phyloP scores from a whole-genome alignment of 2,113 vertebrate species.

The Odobenus rosmarus region DNA sequence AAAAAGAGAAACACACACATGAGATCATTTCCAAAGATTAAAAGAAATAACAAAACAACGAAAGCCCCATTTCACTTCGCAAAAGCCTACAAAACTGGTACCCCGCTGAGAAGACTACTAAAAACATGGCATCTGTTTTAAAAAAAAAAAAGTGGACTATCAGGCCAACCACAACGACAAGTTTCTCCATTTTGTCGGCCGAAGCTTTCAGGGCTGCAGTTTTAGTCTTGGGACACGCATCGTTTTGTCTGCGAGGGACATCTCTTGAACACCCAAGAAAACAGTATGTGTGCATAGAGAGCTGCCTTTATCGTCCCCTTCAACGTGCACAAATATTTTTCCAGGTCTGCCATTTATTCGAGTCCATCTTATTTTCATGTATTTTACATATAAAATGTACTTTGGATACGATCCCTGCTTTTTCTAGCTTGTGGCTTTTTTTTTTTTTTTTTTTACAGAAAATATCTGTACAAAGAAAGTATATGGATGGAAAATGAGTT shows the following conservation, averaged over 20 bases:
- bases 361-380: neutral
- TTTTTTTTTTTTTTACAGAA: neutral
- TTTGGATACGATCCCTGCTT: neutral
- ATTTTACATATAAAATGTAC: neutral
- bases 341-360: neutral
- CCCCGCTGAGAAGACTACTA: conserved; percentile 85
- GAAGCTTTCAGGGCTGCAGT: conserved; percentile 58
- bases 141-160: conserved; percentile 81
- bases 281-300: neutral
- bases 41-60: conserved; percentile 83
- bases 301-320: neutral
- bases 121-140: conserved; percentile 84
- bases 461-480: neutral
- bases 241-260: neutral
- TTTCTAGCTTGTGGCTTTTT: neutral
- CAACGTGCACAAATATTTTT: neutral
- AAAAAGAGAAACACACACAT: conserved; percentile 84
- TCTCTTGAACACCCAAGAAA: conserved; percentile 29
- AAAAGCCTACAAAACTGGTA: conserved; percentile 85
- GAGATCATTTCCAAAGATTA: conserved; percentile 86
- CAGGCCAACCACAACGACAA: conserved; percentile 86
- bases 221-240: neutral
- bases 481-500: neutral
- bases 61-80: conserved; percentile 83
- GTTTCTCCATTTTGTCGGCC: conserved; percentile 87